Evolutionary conservation across 2,797 vertebrate species (phyloP).

Genomic region (Diplodus puntazzo): DNA sequence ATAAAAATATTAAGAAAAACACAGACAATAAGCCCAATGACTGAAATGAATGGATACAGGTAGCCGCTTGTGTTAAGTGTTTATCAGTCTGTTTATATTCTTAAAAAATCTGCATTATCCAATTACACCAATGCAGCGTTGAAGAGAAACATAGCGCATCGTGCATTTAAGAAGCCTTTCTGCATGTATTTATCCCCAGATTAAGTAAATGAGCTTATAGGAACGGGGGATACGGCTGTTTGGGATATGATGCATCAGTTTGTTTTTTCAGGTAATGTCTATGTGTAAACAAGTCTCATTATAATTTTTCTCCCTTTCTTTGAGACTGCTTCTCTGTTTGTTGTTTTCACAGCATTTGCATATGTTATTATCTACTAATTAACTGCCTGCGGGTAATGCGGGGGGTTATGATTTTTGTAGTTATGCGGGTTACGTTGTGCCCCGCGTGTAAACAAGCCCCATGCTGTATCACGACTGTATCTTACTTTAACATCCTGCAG

Average conservation of each 20-base stretch:
- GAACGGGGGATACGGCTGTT: background rate
- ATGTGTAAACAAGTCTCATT: slow-evolving; percentile 24
- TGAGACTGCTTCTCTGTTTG: slow-evolving; percentile 12
- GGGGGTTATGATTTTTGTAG: background rate
- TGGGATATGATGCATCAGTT: background rate
- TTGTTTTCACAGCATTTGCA: slow-evolving; percentile 34
- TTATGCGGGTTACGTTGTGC: slow-evolving; percentile 14
- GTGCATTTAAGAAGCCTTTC: background rate
- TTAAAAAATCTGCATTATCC: background rate
- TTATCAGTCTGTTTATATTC: background rate
- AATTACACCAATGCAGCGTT: background rate
- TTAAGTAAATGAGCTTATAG: slow-evolving; percentile 2
- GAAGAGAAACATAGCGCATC: background rate
- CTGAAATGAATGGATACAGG: background rate
- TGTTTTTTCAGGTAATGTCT: slow-evolving; percentile 25
- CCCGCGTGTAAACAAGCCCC: slow-evolving; percentile 39
- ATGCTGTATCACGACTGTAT: slow-evolving; percentile 29
- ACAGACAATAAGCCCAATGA: background rate
- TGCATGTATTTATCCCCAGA: slow-evolving; percentile 11
- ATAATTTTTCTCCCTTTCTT: slow-evolving; percentile 14
- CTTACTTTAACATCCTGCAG: slow-evolving; percentile 49
- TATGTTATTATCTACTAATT: slow-evolving; percentile 29
- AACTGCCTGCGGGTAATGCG: slow-evolving; percentile 5
- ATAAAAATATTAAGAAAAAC: background rate
- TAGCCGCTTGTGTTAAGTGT: background rate